phyloP scores from a whole-genome alignment of 2,888 invertebrate genomes.

The Pristionchus maxplancki region DNA sequence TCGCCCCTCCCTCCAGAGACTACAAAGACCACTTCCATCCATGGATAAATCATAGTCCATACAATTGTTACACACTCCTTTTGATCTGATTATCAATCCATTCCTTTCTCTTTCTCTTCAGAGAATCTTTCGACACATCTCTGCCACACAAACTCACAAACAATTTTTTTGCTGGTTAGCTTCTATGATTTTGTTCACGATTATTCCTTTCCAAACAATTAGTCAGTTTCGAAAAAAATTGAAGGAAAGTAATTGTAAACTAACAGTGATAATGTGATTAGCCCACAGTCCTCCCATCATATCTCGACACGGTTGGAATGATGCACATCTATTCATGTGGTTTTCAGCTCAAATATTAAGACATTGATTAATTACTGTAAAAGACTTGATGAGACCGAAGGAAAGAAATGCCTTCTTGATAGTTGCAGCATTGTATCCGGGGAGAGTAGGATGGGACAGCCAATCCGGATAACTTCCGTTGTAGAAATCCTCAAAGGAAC shows the following conservation, averaged over 20 bases:
- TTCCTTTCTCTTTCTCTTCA: not conserved
- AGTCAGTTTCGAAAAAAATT: not conserved
- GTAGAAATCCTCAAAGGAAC: not conserved
- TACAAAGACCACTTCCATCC: not conserved
- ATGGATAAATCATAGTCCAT: not conserved
- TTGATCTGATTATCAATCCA: not conserved
- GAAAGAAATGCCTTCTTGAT: constrained; percentile 35
- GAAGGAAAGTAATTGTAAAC: not conserved
- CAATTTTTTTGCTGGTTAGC: constrained; percentile 16
- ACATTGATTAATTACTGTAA: too few species aligned
- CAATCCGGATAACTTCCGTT: constrained; percentile 40
- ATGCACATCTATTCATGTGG: constrained; percentile 44
- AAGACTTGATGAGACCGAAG: too few species aligned
- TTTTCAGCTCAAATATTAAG: constrained; percentile 41
- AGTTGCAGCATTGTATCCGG: not conserved
- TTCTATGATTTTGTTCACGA: not conserved
- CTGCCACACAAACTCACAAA: not conserved
- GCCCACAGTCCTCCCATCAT: constrained; percentile 52
- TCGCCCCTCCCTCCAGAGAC: not conserved
- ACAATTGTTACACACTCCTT: not conserved
- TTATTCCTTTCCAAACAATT: not conserved
- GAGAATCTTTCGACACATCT: not conserved
- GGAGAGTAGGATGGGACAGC: constrained; percentile 43
- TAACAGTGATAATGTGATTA: constrained; percentile 26
- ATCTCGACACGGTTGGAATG: constrained; percentile 38